Evolutionary conservation across 2,797 vertebrate genomes (phyloP).

Genomic region (Sarcophilus harrisii): DNA sequence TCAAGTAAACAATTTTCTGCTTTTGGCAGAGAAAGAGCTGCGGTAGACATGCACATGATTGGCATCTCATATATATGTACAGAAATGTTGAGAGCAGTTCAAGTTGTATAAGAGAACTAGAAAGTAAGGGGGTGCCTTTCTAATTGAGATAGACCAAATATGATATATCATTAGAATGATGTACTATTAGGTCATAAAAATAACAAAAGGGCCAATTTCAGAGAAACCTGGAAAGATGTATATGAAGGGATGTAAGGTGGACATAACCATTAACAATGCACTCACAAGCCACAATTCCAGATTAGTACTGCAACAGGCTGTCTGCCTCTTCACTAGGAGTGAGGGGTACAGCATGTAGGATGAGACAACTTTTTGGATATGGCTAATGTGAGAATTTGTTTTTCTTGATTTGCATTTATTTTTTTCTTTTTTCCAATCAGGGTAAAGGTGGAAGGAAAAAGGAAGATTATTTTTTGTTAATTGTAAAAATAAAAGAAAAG

Average conservation of each 20-base stretch:
- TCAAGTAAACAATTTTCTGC: background rate
- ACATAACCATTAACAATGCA: background rate
- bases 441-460: background rate
- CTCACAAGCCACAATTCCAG: background rate
- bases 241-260: background rate
- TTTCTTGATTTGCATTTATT: background rate
- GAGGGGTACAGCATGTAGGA: background rate
- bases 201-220: background rate
- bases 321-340: background rate
- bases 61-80: background rate
- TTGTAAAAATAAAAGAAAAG: background rate
- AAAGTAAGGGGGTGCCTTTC: background rate
- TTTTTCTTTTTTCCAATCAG: background rate
- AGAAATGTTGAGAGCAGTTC: background rate
- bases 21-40: background rate
- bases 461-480: background rate
- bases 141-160: background rate
- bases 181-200: background rate
- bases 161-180: background rate
- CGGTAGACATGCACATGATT: background rate
- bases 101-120: background rate
- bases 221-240: background rate
- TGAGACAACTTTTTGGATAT: background rate
- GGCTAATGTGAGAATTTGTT: background rate
- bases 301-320: background rate